Evolutionary conservation across 1,140 invertebrate species (phyloP).

Genomic region (Pemphigus obesinymphae): DNA sequence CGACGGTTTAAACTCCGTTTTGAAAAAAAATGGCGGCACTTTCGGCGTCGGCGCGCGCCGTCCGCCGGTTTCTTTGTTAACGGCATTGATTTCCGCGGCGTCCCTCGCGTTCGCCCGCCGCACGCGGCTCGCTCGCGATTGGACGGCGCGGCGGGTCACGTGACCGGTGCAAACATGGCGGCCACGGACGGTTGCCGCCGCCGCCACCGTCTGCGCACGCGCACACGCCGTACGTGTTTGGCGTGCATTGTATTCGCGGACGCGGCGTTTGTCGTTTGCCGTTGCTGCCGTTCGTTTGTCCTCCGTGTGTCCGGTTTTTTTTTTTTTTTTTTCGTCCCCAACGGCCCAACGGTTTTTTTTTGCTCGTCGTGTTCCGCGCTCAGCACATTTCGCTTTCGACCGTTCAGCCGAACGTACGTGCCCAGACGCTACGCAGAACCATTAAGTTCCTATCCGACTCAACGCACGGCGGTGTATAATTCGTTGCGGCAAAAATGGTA

Average conservation of each 20-base stretch:
- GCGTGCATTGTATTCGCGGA: background rate
- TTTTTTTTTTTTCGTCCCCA: background rate
- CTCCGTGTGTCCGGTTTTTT: background rate
- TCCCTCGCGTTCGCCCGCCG: background rate
- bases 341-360: constrained; percentile 17
- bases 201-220: background rate
- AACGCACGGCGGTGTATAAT: background rate
- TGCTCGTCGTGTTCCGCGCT: background rate
- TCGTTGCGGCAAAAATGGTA: background rate
- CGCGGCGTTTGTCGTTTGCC: background rate
- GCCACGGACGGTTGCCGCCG: background rate
- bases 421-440: background rate
- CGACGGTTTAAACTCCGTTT: background rate
- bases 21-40: constrained; percentile 19
- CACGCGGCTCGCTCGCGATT: background rate
- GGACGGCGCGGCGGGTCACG: background rate
- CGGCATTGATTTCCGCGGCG: constrained; percentile 22
- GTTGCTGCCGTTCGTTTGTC: background rate
- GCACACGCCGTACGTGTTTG: background rate
- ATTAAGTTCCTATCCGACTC: background rate
- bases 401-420: background rate
- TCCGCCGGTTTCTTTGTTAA: background rate
- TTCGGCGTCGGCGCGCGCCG: background rate
- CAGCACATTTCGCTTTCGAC: background rate
- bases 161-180: constrained; percentile 5